These are phyloP conservation scores for Morone saxatilis DNA, from an alignment of 2,113 vertebrate genomes.

Conservation along the genomic window DNA sequence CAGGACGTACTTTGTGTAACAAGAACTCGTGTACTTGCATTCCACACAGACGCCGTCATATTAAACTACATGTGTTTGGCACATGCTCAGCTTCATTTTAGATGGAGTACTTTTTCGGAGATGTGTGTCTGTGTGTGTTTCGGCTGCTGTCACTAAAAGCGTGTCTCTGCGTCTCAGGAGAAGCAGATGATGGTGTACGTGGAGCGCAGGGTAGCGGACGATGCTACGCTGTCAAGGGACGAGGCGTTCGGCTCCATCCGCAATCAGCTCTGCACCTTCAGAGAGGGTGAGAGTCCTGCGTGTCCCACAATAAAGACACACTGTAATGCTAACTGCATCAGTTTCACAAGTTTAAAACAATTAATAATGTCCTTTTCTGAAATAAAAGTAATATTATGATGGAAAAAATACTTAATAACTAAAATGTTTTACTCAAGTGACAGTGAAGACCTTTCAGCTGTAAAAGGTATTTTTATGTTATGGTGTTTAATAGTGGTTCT, in stretches of 20 bases:
- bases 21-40: conserved; percentile 24
- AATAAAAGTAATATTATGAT: neutral
- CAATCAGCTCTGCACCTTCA: conserved; percentile 87
- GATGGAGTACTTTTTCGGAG: neutral
- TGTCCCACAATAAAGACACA: neutral
- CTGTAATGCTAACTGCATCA: neutral
- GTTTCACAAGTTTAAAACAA: neutral
- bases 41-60: conserved; percentile 15
- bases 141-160: conserved; percentile 17
- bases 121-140: conserved; percentile 21
- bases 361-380: neutral
- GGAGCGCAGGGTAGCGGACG: conserved; percentile 86
- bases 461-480: neutral
- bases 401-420: neutral
- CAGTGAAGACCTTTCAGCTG: neutral
- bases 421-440: neutral
- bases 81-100: neutral
- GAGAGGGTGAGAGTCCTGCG: conserved; percentile 79
- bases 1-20: conserved; percentile 25
- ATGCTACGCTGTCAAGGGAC: conserved; percentile 81
- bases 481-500: too few relatives aligned
- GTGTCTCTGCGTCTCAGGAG: conserved; percentile 74
- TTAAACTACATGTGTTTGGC: conserved; percentile 17
- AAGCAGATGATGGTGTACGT: conserved; percentile 89
- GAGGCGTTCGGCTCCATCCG: conserved; percentile 82